A percentile compares a stretch with the other conserved stretches of the same genome.
Evolutionary conservation across 2,888 invertebrate species (phyloP).

Genomic region (Seira sanloemensis): DNA sequence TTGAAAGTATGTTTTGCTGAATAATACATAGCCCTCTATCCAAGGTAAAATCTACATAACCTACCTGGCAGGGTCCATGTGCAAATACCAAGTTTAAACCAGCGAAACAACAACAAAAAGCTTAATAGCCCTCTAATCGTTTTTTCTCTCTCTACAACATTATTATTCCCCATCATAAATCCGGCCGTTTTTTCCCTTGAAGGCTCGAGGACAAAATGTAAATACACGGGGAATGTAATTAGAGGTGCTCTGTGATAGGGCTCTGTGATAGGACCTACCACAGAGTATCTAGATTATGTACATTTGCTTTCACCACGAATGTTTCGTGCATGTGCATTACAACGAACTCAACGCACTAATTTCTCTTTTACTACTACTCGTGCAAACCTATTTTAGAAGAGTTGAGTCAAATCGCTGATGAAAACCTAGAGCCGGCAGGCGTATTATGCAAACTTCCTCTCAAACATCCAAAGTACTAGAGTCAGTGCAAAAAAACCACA

Average conservation of each 20-base stretch:
- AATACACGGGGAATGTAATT: neutral
- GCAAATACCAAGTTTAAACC: too few relatives aligned
- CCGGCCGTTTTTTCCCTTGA: conserved; percentile 12
- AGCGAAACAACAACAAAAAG: neutral
- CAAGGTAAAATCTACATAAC: too few relatives aligned
- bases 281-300: neutral
- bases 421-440: neutral
- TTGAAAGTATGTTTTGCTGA: too few relatives aligned
- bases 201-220: neutral
- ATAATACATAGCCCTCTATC: too few relatives aligned
- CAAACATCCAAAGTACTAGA: too few relatives aligned
- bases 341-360: too few relatives aligned
- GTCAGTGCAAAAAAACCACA: neutral
- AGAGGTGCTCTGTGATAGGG: neutral
- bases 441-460: too few relatives aligned
- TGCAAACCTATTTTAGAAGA: neutral
- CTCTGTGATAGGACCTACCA: neutral
- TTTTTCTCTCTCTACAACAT: conserved; percentile 19
- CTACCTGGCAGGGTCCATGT: too few relatives aligned
- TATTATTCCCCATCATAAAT: conserved; percentile 29
- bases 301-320: neutral
- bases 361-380: neutral
- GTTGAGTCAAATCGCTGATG: neutral
- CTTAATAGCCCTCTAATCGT: conserved; percentile 47
- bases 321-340: neutral